Evolutionary conservation across 2,797 vertebrate genomes (phyloP).

Genomic region (Sarcoramphus papa): DNA sequence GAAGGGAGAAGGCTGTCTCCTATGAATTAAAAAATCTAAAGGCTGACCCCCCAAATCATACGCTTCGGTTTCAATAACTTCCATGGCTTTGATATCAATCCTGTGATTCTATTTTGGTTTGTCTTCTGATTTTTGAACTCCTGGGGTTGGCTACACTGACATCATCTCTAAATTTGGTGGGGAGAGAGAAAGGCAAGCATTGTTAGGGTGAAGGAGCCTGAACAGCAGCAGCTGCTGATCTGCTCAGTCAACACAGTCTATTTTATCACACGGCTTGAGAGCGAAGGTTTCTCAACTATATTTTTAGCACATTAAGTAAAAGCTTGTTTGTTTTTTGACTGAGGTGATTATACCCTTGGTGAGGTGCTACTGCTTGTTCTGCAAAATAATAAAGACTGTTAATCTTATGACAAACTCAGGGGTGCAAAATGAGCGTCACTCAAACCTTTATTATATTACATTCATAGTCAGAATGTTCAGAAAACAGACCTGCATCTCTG

Average conservation of each 20-base stretch:
- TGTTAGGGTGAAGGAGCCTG: slow-evolving; percentile 39
- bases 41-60: slow-evolving; percentile 49
- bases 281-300: slow-evolving; percentile 49
- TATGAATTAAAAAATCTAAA: slow-evolving; percentile 57
- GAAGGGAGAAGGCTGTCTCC: slow-evolving; percentile 25
- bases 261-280: slow-evolving; percentile 46
- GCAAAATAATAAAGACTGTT: slow-evolving; percentile 46
- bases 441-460: not conserved
- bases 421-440: not conserved
- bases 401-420: slow-evolving; percentile 37
- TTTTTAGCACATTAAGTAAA: slow-evolving; percentile 59
- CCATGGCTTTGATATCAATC: slow-evolving; percentile 45
- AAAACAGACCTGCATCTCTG: not conserved
- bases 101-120: slow-evolving; percentile 55
- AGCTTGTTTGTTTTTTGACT: slow-evolving; percentile 45
- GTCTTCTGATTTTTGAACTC: slow-evolving; percentile 54
- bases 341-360: slow-evolving; percentile 32
- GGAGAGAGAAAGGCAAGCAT: slow-evolving; percentile 27
- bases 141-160: slow-evolving; percentile 46
- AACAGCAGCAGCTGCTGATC: slow-evolving; percentile 48
- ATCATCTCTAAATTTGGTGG: slow-evolving; percentile 62
- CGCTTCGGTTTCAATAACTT: slow-evolving; percentile 41
- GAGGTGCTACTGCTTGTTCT: slow-evolving; percentile 29
- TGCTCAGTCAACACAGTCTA: slow-evolving; percentile 34
- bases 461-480: slow-evolving; percentile 4